Evolutionary conservation across 1,140 invertebrate species (phyloP).

Genomic region (Triops longicaudatus): DNA sequence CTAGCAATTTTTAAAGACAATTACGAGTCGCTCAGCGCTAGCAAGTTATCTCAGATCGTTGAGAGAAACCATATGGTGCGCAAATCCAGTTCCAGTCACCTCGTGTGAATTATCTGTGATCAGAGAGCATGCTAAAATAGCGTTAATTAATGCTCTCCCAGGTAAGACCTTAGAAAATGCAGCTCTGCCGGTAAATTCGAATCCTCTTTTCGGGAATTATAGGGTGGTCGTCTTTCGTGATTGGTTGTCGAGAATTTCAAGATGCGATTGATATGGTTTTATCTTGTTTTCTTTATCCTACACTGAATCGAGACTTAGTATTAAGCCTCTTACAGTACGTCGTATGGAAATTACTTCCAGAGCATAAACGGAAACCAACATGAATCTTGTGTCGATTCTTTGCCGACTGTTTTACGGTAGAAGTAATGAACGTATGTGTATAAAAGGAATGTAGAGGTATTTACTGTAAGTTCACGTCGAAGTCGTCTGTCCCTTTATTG

Average conservation of each 20-base stretch:
- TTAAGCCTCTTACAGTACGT: constrained; percentile 12
- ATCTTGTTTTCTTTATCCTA: constrained; percentile 2
- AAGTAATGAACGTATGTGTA: not conserved
- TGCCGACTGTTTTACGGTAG: not conserved
- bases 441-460: not conserved
- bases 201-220: not conserved
- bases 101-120: not conserved
- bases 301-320: constrained; percentile 21
- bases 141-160: not conserved
- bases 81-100: constrained; percentile 32
- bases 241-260: constrained; percentile 12
- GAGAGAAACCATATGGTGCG: constrained; percentile 36
- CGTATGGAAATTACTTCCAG: constrained; percentile 7
- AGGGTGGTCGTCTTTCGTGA: constrained; percentile 10
- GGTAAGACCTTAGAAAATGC: not conserved
- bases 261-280: constrained; percentile 19
- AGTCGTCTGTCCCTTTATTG: not conserved
- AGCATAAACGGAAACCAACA: not conserved
- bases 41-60: constrained; percentile 33
- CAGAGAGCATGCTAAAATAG: constrained; percentile 3
- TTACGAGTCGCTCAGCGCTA: not conserved
- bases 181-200: not conserved
- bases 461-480: not conserved
- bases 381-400: not conserved
- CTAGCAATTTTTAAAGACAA: not conserved